Evolutionary conservation across 2,113 vertebrate species (phyloP).

Genomic region (Muntiacus muntjak): DNA sequence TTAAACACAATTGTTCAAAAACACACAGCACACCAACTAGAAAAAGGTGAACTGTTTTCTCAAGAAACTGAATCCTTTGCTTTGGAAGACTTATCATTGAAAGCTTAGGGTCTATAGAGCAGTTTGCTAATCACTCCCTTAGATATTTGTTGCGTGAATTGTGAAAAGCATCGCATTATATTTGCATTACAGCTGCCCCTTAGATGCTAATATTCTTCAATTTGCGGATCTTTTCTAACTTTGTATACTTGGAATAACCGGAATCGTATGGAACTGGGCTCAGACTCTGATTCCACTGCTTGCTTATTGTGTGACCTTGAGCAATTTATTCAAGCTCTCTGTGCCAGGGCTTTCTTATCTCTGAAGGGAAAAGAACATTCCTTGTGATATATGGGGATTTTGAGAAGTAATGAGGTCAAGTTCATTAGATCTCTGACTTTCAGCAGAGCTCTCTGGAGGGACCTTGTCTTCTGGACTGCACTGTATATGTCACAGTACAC

Average conservation of each 20-base stretch:
- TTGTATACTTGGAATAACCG: background rate
- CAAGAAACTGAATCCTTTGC: background rate
- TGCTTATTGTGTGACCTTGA: background rate
- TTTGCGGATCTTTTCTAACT: background rate
- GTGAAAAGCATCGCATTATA: background rate
- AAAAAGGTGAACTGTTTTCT: slow-evolving; percentile 29
- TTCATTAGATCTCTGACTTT: background rate
- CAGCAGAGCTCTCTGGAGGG: background rate
- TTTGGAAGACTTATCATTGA: background rate
- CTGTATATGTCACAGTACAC: background rate
- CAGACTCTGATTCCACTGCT: background rate
- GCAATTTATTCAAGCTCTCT: background rate
- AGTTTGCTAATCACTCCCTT: background rate
- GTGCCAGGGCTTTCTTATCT: background rate
- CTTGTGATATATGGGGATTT: background rate
- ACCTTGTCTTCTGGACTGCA: background rate
- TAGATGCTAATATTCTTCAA: background rate
- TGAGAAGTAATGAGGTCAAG: background rate
- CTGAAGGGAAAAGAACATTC: background rate
- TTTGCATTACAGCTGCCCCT: background rate
- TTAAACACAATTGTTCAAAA: background rate
- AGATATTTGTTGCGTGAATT: background rate
- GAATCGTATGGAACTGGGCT: background rate
- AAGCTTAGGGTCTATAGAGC: background rate
- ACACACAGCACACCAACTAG: background rate